phyloP scores from a whole-genome alignment of 2,113 vertebrate genomes.

The Tachysurus fulvidraco region DNA sequence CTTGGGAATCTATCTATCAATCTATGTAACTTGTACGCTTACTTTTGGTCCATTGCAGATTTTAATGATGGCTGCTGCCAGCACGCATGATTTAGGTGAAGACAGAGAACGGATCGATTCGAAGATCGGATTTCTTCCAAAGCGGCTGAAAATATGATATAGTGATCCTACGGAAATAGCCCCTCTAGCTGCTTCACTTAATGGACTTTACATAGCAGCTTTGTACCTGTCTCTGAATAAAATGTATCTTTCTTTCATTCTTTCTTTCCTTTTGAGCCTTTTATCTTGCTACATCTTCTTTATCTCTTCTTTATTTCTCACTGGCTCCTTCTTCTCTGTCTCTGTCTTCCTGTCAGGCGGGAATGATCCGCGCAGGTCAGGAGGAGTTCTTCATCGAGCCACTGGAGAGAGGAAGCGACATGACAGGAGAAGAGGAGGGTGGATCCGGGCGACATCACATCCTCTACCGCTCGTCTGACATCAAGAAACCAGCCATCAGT shows the following conservation, averaged over 20 bases:
- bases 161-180: constrained; percentile 51
- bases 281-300: background rate
- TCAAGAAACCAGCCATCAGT: constrained; percentile 58
- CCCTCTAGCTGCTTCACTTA: constrained; percentile 46
- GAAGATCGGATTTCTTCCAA: constrained; percentile 50
- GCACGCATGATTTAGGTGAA: constrained; percentile 37
- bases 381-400: constrained; percentile 91
- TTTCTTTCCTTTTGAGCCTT: background rate
- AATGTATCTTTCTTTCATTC: background rate
- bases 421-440: constrained; percentile 66
- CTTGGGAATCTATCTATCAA: background rate
- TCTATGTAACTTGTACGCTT: background rate
- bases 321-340: constrained; percentile 63
- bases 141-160: constrained; percentile 52
- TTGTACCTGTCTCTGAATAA: constrained; percentile 40
- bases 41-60: constrained; percentile 26
- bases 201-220: constrained; percentile 47
- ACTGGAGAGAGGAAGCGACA: constrained; percentile 71
- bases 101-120: constrained; percentile 45
- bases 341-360: constrained; percentile 73
- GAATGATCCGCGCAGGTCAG: constrained; percentile 83
- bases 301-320: constrained; percentile 19
- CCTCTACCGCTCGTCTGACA: constrained; percentile 80
- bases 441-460: constrained; percentile 76
- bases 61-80: constrained; percentile 31